phyloP scores from a whole-genome alignment of 2,888 invertebrate genomes.

The Galeopsomyia nigrocyanea region DNA sequence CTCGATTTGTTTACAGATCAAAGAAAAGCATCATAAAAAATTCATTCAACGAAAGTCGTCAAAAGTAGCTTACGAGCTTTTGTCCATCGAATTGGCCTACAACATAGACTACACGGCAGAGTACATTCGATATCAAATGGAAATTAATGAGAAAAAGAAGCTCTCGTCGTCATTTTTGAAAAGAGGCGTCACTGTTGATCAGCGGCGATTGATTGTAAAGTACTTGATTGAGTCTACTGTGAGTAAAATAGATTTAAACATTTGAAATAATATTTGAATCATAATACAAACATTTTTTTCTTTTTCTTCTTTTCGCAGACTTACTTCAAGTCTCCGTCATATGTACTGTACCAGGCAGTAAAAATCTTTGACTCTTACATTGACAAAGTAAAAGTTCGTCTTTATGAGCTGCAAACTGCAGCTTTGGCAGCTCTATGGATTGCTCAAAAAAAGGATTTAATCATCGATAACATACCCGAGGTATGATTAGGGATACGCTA shows the following conservation, averaged over 20 bases:
- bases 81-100: conserved; percentile 33
- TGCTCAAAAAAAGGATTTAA: conserved; percentile 54
- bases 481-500: conserved; percentile 15
- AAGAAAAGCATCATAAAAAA: conserved; percentile 32
- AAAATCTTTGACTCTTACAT: conserved; percentile 58
- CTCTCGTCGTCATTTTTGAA: conserved; percentile 49
- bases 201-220: conserved; percentile 54
- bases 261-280: not conserved
- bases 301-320: conserved; percentile 49
- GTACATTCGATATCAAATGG: conserved; percentile 47
- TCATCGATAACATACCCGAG: conserved; percentile 50
- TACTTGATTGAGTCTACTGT: conserved; percentile 43
- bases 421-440: conserved; percentile 60
- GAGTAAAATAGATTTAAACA: conserved; percentile 5
- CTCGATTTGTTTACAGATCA: conserved; percentile 31
- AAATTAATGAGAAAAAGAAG: conserved; percentile 45
- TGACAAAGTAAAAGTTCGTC: conserved; percentile 47
- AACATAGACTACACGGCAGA: conserved; percentile 49
- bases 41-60: not conserved
- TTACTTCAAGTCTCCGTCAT: conserved; percentile 52
- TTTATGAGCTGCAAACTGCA: conserved; percentile 51
- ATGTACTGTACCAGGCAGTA: conserved; percentile 56
- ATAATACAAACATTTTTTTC: not conserved
- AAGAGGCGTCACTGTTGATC: conserved; percentile 49
- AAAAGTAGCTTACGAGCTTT: conserved; percentile 1